phyloP scores from a whole-genome alignment of 2,888 invertebrate genomes.

The Meta bourneti region DNA sequence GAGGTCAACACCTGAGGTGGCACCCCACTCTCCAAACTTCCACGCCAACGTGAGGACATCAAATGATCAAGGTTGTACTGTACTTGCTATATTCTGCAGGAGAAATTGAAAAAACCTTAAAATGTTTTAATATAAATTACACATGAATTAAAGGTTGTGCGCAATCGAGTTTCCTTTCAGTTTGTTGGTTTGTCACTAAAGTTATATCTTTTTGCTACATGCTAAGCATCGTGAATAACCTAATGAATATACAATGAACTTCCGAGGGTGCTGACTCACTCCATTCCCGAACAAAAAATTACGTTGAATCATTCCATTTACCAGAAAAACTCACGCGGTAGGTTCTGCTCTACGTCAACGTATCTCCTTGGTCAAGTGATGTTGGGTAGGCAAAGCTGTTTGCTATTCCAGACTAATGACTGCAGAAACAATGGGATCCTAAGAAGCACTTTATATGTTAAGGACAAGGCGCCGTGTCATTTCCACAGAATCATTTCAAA shows the following conservation, averaged over 20 bases:
- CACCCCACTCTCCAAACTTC: too few species aligned
- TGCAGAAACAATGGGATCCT: constrained; percentile 28
- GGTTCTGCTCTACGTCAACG: not conserved
- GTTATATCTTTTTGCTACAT: too few species aligned
- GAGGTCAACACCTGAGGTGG: too few species aligned
- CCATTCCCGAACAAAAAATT: not conserved
- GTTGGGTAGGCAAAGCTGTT: constrained; percentile 12
- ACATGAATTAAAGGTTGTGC: too few species aligned
- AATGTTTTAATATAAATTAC: too few species aligned
- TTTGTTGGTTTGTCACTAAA: too few species aligned
- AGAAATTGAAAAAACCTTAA: too few species aligned
- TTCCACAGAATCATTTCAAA: constrained; percentile 32
- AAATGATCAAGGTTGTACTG: too few species aligned
- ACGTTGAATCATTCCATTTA: not conserved
- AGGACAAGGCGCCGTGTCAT: constrained; percentile 5
- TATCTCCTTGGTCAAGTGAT: constrained; percentile 31
- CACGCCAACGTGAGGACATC: too few species aligned
- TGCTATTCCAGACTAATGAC: constrained; percentile 26
- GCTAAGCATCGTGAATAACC: too few species aligned
- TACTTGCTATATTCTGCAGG: too few species aligned
- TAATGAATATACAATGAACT: not conserved
- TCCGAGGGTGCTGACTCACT: not conserved
- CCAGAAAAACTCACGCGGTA: not conserved
- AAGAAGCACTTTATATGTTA: constrained; percentile 30
- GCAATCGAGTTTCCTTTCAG: too few species aligned